A percentile compares a stretch with the other conserved stretches of the same genome.
Conservation (phyloP, 2,797 vertebrate species). For the Florisuga fusca region DNA sequence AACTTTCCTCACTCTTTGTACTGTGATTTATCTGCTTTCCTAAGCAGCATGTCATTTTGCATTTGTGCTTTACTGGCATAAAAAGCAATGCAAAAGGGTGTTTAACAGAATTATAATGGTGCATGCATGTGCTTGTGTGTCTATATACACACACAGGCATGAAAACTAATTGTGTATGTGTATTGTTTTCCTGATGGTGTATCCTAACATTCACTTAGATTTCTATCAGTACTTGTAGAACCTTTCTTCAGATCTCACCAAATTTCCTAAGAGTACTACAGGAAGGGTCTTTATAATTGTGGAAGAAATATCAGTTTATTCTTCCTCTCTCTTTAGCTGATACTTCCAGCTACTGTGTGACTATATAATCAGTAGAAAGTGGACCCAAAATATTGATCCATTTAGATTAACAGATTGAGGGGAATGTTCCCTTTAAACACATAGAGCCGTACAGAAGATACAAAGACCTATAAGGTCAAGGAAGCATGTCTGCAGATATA, state of each 20-base stretch:
- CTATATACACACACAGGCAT: fast-evolving
- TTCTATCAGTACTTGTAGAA: not conserved
- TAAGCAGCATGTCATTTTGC: not conserved
- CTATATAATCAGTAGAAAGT: not conserved
- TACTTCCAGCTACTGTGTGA: not conserved
- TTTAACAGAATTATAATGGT: not conserved
- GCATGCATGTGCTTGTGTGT: fast-evolving
- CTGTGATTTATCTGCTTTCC: not conserved
- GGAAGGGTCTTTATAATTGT: fast-evolving
- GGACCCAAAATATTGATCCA: not conserved
- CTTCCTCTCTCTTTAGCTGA: not conserved
- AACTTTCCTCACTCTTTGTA: not conserved
- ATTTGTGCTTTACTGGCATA: not conserved
- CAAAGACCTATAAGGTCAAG: not conserved
- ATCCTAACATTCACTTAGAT: not conserved
- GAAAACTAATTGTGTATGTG: not conserved
- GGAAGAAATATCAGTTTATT: not conserved
- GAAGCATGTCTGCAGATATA: not conserved
- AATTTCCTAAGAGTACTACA: not conserved
- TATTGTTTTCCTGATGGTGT: not conserved
- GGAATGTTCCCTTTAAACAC: not conserved
- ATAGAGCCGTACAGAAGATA: not conserved
- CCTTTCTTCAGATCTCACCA: not conserved
- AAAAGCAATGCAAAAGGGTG: not conserved
- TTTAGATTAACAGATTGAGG: not conserved